Evolutionary conservation across 1,140 invertebrate genomes (phyloP).

Genomic region (Calephelis nemesis): DNA sequence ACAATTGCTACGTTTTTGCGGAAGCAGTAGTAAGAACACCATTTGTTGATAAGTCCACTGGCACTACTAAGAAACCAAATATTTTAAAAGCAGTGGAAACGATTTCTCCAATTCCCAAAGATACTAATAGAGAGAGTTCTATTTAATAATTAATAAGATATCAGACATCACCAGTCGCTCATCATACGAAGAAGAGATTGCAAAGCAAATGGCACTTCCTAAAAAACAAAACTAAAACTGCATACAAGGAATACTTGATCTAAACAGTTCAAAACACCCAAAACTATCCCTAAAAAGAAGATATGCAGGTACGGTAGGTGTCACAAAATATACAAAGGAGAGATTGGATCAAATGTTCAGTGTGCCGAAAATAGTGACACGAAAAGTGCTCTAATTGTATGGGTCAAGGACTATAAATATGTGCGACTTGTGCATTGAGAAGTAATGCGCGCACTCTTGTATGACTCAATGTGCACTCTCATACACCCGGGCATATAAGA

Average conservation of each 20-base stretch:
- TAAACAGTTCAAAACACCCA: constrained; percentile 8
- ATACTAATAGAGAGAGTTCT: background rate
- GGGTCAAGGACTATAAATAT: constrained; percentile 5
- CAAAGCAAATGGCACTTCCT: constrained; percentile 8
- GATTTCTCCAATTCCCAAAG: constrained; percentile 4
- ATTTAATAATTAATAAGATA: background rate
- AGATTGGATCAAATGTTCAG: constrained; percentile 18
- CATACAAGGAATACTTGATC: background rate
- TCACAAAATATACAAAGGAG: constrained; percentile 17
- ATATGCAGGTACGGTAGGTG: constrained; percentile 2
- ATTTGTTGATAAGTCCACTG: background rate
- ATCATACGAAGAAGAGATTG: constrained; percentile 21
- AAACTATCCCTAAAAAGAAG: constrained; percentile 12
- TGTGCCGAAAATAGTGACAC: constrained; percentile 4
- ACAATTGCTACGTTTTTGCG: constrained; percentile 6
- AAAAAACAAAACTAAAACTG: constrained; percentile 3
- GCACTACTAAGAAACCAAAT: background rate
- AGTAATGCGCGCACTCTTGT: no score
- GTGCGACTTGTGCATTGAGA: background rate
- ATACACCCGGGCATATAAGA: no score
- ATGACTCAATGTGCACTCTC: no score
- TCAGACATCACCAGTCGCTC: background rate
- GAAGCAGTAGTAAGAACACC: background rate
- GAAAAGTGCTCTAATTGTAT: constrained; percentile 16
- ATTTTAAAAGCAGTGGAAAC: background rate